Evolutionary conservation across 1,140 invertebrate species (phyloP).

Genomic region (Lucilia sericata): DNA sequence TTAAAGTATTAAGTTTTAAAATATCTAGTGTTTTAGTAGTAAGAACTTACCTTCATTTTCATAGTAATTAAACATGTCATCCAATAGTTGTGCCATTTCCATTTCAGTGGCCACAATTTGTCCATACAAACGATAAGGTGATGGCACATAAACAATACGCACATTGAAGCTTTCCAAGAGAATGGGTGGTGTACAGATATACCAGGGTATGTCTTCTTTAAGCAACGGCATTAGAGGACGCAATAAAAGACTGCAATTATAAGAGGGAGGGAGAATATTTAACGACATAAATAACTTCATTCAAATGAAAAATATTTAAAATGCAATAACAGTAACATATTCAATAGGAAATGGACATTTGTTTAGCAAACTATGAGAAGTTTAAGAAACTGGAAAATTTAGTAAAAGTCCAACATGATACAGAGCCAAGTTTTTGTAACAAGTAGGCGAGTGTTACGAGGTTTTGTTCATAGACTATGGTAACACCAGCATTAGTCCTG

Average conservation of each 20-base stretch:
- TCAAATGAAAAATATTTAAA: no score
- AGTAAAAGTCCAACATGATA: slow-evolving; percentile 76
- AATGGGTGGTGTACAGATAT: slow-evolving; percentile 57
- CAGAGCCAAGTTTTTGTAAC: slow-evolving; percentile 74
- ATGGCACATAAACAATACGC: slow-evolving; percentile 53
- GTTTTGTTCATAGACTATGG: slow-evolving; percentile 82
- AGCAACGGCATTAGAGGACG: slow-evolving; percentile 62
- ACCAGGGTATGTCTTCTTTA: slow-evolving; percentile 57
- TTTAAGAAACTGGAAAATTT: slow-evolving; percentile 54
- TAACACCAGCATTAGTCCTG: slow-evolving; percentile 74
- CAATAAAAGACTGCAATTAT: slow-evolving; percentile 55
- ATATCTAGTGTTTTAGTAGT: background rate
- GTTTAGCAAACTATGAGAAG: slow-evolving; percentile 67
- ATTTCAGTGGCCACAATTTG: slow-evolving; percentile 70
- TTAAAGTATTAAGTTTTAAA: background rate
- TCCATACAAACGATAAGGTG: slow-evolving; percentile 72
- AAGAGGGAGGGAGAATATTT: no score
- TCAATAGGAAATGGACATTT: slow-evolving; percentile 74
- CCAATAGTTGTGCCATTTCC: slow-evolving; percentile 66
- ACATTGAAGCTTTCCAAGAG: slow-evolving; percentile 55
- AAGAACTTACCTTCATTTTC: slow-evolving; percentile 64
- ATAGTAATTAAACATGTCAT: slow-evolving; percentile 73
- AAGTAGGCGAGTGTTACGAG: slow-evolving; percentile 73
- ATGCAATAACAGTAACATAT: no score
- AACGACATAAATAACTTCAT: no score